Conservation (phyloP, 2,113 vertebrate species). For the Dermatemys mawii region DNA sequence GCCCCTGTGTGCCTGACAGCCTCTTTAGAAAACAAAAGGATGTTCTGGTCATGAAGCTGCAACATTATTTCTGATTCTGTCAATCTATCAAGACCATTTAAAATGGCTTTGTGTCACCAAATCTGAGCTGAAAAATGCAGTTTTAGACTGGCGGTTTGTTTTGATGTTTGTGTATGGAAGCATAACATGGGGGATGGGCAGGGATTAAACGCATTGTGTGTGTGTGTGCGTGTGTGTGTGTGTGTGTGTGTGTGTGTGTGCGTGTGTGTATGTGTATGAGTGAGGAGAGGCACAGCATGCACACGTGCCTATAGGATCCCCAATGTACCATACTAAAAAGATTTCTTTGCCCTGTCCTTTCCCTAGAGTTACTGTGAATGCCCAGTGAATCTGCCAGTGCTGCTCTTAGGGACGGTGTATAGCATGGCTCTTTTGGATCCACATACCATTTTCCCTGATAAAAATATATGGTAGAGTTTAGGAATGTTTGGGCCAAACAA, state of each 20-base stretch:
- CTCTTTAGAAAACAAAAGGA: background rate
- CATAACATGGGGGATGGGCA: too few relatives aligned
- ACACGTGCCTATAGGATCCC: background rate
- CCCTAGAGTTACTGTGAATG: background rate
- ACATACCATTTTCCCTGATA: background rate
- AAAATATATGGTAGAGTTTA: background rate
- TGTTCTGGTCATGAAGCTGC: background rate
- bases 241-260: too few relatives aligned
- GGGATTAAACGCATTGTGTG: too few relatives aligned
- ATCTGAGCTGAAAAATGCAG: background rate
- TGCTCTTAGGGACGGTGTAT: background rate
- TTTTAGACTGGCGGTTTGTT: background rate
- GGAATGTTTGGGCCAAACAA: background rate
- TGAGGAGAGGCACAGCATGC: background rate
- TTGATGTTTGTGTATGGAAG: background rate
- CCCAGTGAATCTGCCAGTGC: background rate
- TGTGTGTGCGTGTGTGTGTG: too few relatives aligned
- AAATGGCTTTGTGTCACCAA: background rate
- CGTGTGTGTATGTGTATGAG: too few relatives aligned
- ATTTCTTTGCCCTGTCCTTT: conserved; percentile 2
- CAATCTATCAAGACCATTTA: background rate
- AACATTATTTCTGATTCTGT: background rate
- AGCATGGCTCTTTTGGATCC: background rate
- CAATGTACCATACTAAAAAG: background rate
- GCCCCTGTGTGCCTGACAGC: background rate